A percentile compares a stretch with the other conserved stretches of the same genome.
Evolutionary conservation across 1,140 invertebrate genomes (phyloP).

Genomic region (Dryas iulia): DNA sequence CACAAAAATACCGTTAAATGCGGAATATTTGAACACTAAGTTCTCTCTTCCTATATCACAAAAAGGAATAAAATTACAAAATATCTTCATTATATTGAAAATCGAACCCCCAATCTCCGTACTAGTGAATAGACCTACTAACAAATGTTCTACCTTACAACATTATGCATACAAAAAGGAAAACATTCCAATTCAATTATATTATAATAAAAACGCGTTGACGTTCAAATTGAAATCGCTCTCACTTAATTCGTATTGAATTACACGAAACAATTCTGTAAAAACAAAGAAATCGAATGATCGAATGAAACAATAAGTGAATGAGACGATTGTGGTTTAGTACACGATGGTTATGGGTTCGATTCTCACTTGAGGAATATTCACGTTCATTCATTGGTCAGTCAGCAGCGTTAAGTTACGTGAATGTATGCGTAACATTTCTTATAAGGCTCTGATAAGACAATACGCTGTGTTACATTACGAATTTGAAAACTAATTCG

Average conservation of each 20-base stretch:
- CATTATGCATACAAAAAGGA: background rate
- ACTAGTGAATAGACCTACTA: background rate
- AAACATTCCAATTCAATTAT: slow-evolving; percentile 2
- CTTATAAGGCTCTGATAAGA: too few species aligned
- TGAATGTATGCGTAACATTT: too few species aligned
- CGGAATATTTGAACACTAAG: too few species aligned
- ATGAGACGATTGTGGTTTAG: background rate
- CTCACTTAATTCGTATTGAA: slow-evolving; percentile 77
- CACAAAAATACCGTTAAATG: too few species aligned
- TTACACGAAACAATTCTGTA: slow-evolving; percentile 64
- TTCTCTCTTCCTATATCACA: too few species aligned
- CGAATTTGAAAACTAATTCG: too few species aligned
- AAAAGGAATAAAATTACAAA: too few species aligned
- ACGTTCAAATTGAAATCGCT: slow-evolving; percentile 48
- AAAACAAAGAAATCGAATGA: slow-evolving; percentile 29
- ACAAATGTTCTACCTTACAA: too few species aligned
- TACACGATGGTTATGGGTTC: background rate
- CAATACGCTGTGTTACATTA: too few species aligned
- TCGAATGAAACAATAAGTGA: slow-evolving; percentile 49
- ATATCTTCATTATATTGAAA: background rate
- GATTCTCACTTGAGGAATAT: background rate
- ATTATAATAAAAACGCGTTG: slow-evolving; percentile 37
- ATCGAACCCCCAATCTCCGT: background rate
- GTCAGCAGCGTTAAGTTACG: background rate
- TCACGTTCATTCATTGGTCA: too few species aligned